Conservation (phyloP, 2,888 invertebrate genomes). For the Spatulosminthurus flaviceps region DNA sequence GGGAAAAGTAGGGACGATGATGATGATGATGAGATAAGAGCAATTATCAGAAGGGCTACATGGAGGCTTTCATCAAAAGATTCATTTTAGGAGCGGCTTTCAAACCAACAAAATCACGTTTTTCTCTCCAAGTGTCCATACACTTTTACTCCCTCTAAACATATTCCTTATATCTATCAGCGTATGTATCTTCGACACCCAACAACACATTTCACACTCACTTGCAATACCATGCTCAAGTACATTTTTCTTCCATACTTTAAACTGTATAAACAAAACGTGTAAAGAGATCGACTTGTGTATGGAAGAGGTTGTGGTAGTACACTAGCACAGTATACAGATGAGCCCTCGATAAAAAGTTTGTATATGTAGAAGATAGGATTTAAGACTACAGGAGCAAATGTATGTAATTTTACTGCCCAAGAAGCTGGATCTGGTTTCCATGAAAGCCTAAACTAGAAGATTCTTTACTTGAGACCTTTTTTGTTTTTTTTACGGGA, state of each 20-base stretch:
- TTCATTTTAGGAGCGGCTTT: constrained; percentile 46
- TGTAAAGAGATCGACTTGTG: no score
- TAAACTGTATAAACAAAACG: no score
- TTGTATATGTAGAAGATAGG: background rate
- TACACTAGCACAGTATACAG: no score
- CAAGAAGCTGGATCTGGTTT: constrained; percentile 33
- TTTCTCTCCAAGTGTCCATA: background rate
- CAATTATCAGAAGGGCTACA: constrained; percentile 47
- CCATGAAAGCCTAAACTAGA: background rate
- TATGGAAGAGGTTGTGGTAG: no score
- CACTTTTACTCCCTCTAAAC: background rate
- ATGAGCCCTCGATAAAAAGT: background rate
- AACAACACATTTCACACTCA: constrained; percentile 29
- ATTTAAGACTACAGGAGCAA: constrained; percentile 2
- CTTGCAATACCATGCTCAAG: constrained; percentile 7
- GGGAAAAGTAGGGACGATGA: constrained; percentile 14
- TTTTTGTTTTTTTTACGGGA: background rate
- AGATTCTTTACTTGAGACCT: background rate
- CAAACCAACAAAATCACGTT: constrained; percentile 46
- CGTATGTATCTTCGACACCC: background rate
- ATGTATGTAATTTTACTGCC: constrained; percentile 15
- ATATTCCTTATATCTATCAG: background rate
- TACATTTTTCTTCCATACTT: background rate
- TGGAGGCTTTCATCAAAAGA: constrained; percentile 43
- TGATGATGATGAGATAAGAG: constrained; percentile 48